Base-by-base conservation (phyloP, 2,888 invertebrate genomes). In the Pediacus dermestoides region DNA sequence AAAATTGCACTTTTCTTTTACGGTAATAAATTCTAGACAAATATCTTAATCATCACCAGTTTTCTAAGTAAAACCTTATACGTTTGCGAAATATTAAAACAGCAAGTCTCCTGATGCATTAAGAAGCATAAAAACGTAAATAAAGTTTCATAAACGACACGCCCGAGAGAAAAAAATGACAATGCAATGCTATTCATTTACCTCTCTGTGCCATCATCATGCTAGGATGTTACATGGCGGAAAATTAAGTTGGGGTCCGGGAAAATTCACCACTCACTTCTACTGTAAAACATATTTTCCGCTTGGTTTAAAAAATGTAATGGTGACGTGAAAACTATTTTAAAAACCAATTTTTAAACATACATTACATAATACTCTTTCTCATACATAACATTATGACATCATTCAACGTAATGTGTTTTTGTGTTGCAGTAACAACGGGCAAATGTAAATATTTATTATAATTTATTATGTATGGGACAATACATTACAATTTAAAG, bases 281-380 rank as follows among this genome's bases (percentile, higher is more conserved):
- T 40, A 39, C 37, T 57, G 55, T 54, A 52, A 52, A 60, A 55
- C 61, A 63, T 60, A 63, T 65, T 64, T 65, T 63, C 60, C 58
- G 58, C 60, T 56, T 56, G 56, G 61, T 50, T 58, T 57, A 57
- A 56, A 55, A 55, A 53, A 45, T 41, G 40, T 15, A 28, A 41
- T 39, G 37, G 34, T 28, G 26, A 31, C 23, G 22, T 14, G 37
- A 10, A 36, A 36, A 44, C 44, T 42, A 42, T 44, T 45, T 45
- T 23, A 9, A 9, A 33, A 34, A 42, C 34, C 38, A 35, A 39
- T 32, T 39, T 41, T 41, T 41, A 42, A 31, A 31, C 42, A 31
- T 28, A 42, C 28, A 23, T 3, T 23, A 23, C n/a, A n/a, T n/a
- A n/a, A n/a, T n/a, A n/a, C n/a, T n/a, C n/a, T n/a, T n/a, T n/a